Evolutionary conservation across 2,113 vertebrate genomes (phyloP).

Genomic region (Deroptyus accipitrinus): DNA sequence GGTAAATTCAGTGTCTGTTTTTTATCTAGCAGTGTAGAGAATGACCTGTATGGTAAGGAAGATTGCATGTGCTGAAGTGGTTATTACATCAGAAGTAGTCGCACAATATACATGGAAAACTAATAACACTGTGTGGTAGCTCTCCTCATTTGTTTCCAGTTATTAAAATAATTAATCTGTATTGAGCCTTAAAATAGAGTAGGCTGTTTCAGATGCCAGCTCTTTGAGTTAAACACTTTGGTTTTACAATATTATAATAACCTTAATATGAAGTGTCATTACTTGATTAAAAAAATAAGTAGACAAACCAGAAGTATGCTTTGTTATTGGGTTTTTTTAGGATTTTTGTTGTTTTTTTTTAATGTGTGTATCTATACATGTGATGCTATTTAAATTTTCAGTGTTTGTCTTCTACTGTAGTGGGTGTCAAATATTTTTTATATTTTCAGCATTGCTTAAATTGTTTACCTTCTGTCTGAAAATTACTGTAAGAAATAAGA

Average conservation of each 20-base stretch:
- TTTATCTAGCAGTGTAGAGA: background rate
- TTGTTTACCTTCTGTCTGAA: background rate
- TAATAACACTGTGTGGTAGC: background rate
- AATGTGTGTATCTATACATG: background rate
- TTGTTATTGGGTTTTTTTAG: background rate
- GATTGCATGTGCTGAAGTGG: background rate
- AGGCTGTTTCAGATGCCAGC: background rate
- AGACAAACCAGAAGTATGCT: background rate
- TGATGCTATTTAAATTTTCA: background rate
- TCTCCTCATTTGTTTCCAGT: background rate
- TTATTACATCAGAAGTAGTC: background rate
- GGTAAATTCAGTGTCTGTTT: background rate
- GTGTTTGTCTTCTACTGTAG: background rate
- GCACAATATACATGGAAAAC: background rate
- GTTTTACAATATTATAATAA: background rate
- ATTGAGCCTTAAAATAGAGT: background rate
- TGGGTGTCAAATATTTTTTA: accelerated
- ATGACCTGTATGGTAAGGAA: background rate
- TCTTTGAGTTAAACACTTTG: background rate
- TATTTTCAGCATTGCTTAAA: background rate
- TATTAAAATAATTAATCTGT: background rate
- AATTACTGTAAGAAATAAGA: background rate
- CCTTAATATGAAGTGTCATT: background rate
- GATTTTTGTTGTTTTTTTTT: background rate
- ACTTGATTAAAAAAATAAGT: background rate